Evolutionary conservation across 2,797 vertebrate species (phyloP).

Genomic region (Sphaeramia orbicularis): DNA sequence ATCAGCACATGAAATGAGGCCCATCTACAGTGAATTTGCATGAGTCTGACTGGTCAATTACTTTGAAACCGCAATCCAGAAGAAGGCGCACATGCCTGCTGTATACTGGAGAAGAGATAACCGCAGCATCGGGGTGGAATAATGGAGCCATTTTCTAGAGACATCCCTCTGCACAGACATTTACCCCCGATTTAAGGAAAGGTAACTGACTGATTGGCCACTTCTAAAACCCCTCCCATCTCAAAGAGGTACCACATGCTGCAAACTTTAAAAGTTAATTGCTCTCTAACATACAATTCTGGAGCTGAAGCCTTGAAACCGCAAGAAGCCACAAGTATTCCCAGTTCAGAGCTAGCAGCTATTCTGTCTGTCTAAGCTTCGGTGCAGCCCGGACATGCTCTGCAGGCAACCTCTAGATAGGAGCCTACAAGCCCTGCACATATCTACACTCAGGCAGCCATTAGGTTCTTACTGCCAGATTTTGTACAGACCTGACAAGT

Average conservation of each 20-base stretch:
- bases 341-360: conserved; percentile 73
- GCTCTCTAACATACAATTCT: conserved; percentile 84
- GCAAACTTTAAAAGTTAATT: conserved; percentile 86
- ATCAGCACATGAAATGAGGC: conserved; percentile 66
- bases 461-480: conserved; percentile 34
- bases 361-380: conserved; percentile 68
- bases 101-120: conserved; percentile 37
- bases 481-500: conserved; percentile 46
- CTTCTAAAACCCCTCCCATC: conserved; percentile 59
- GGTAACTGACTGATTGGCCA: conserved; percentile 59
- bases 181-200: conserved; percentile 43
- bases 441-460: conserved; percentile 22
- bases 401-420: conserved; percentile 44
- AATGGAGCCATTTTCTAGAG: conserved; percentile 14
- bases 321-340: conserved; percentile 85
- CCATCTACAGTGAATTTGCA: conserved; percentile 70
- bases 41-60: conserved; percentile 57
- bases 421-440: conserved; percentile 26
- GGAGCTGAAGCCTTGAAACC: conserved; percentile 81
- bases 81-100: conserved; percentile 41
- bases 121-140: conserved; percentile 41
- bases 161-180: conserved; percentile 37
- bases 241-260: conserved; percentile 80
- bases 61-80: conserved; percentile 43
- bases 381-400: conserved; percentile 72